phyloP scores from a whole-genome alignment of 2,113 vertebrate species.

The Columbina picui region DNA sequence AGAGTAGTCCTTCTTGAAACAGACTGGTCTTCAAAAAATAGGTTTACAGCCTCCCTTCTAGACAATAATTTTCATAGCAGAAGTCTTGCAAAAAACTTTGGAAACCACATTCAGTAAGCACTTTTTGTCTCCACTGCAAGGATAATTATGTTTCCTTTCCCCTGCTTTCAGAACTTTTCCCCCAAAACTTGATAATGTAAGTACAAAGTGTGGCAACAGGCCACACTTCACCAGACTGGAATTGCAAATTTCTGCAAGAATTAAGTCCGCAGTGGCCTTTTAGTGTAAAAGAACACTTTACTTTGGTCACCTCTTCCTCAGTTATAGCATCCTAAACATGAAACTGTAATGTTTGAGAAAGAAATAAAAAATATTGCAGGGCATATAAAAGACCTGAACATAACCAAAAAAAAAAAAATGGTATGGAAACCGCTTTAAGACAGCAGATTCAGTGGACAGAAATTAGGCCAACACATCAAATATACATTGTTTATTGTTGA shows the following conservation, averaged over 20 bases:
- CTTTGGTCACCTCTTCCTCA: not conserved
- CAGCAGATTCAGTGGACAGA: not conserved
- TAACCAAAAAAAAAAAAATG: not conserved
- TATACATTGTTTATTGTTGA: constrained; percentile 37
- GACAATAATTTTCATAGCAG: constrained; percentile 46
- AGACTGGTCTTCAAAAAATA: constrained; percentile 19
- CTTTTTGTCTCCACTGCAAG: not conserved
- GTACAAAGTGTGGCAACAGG: not conserved
- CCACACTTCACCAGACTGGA: not conserved
- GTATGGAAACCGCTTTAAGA: not conserved
- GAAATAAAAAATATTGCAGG: not conserved
- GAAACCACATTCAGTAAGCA: not conserved
- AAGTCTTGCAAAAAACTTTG: not conserved
- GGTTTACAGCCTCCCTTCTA: constrained; percentile 22
- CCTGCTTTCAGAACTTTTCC: not conserved
- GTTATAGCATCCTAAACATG: not conserved
- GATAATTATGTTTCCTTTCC: constrained; percentile 10
- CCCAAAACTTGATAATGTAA: not conserved
- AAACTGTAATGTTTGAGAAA: not conserved
- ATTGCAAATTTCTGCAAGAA: not conserved
- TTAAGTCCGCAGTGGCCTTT: not conserved
- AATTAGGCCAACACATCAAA: constrained; percentile 42
- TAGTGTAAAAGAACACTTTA: not conserved
- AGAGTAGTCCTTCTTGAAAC: constrained; percentile 21
- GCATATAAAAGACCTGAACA: not conserved